phyloP scores from a whole-genome alignment of 2,797 vertebrate genomes.

The Macropus fuliginosus region DNA sequence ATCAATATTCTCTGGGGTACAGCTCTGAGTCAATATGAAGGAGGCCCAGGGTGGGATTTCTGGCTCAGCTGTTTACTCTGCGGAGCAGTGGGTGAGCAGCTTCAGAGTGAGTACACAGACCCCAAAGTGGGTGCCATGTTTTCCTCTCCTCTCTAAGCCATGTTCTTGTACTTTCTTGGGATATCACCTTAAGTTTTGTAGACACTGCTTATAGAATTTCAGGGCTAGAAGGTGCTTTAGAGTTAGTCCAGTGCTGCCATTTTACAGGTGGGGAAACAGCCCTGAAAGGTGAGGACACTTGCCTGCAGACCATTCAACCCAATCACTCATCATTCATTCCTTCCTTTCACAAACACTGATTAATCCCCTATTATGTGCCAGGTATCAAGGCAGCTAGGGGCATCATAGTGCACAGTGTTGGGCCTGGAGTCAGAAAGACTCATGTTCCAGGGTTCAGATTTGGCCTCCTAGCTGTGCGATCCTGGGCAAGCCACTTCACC shows the following conservation, averaged over 20 bases:
- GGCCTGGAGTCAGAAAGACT: too few species aligned
- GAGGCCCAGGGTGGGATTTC: not conserved
- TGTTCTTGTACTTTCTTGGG: not conserved
- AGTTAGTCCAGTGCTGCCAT: not conserved
- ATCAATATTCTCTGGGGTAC: slow-evolving; percentile 20
- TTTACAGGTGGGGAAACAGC: not conserved
- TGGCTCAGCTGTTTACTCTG: not conserved
- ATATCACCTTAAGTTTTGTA: not conserved
- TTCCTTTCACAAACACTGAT: not conserved
- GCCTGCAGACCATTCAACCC: not conserved
- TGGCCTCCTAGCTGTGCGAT: too few species aligned
- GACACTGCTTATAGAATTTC: not conserved
- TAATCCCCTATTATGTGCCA: not conserved
- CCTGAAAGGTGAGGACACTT: not conserved
- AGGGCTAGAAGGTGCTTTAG: not conserved
- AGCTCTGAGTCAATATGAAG: not conserved
- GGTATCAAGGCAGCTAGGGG: too few species aligned
- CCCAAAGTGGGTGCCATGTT: too few species aligned
- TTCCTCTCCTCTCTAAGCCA: too few species aligned
- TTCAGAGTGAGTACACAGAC: too few species aligned
- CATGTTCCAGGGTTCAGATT: too few species aligned
- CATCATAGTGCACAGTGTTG: too few species aligned
- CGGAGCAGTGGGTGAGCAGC: too few species aligned
- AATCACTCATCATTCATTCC: not conserved
- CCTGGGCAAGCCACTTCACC: too few species aligned